Conservation (phyloP, 1,140 invertebrate species). For the Drosophila pseudoananassae region DNA sequence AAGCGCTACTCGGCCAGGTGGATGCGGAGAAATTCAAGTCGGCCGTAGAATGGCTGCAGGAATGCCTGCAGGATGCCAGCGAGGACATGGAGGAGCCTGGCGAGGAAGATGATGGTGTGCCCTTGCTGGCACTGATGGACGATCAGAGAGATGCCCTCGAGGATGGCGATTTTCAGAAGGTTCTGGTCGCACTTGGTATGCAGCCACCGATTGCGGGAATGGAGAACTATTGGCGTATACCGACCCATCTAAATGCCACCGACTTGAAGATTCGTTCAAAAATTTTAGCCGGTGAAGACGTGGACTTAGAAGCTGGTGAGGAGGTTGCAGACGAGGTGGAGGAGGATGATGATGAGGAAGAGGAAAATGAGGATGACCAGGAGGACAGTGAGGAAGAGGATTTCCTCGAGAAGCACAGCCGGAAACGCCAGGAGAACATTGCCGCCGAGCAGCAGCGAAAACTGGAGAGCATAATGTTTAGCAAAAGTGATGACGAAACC, state of each 20-base stretch:
- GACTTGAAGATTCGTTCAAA: constrained; percentile 83
- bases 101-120: constrained; percentile 85
- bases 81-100: constrained; percentile 86
- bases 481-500: constrained; percentile 79
- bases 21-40: constrained; percentile 84
- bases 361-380: constrained; percentile 14
- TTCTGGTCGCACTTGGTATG: constrained; percentile 86
- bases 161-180: constrained; percentile 86
- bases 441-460: constrained; percentile 58
- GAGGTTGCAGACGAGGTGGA: constrained; percentile 20
- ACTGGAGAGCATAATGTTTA: constrained; percentile 76
- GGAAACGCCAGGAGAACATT: constrained; percentile 65
- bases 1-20: constrained; percentile 58
- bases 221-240: constrained; percentile 88
- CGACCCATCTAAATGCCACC: constrained; percentile 83
- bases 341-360: constrained; percentile 11
- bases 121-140: constrained; percentile 86
- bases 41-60: constrained; percentile 87
- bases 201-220: constrained; percentile 85
- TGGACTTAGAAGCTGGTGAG: constrained; percentile 42
- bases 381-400: constrained; percentile 66
- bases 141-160: constrained; percentile 86
- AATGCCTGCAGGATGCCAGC: constrained; percentile 86
- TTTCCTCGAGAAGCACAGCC: constrained; percentile 68
- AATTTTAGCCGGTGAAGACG: constrained; percentile 77